These are phyloP conservation scores for Myotis pilosus DNA, from an alignment of 2,797 vertebrate species.

Conservation along the genomic window DNA sequence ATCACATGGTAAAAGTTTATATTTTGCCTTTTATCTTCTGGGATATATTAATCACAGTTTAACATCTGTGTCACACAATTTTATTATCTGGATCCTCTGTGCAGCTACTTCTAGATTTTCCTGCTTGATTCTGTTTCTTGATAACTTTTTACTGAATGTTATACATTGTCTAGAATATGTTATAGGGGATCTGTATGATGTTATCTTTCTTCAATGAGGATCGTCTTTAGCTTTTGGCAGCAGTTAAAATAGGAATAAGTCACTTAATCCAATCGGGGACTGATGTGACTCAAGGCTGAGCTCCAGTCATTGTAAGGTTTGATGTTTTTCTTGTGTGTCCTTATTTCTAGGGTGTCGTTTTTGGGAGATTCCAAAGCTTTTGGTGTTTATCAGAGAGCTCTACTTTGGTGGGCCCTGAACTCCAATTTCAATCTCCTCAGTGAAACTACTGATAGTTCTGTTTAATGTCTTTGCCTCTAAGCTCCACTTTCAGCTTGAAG, in stretches of 20 bases:
- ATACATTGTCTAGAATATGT: not conserved
- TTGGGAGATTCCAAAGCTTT: not conserved
- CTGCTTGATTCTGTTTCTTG: not conserved
- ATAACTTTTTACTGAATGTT: not conserved
- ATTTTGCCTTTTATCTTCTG: conserved; percentile 18
- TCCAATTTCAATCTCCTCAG: not conserved
- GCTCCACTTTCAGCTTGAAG: not conserved
- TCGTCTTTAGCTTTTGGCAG: conserved; percentile 1
- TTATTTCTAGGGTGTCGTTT: not conserved
- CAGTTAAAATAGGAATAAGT: not conserved
- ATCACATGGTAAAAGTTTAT: not conserved
- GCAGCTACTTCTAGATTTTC: not conserved
- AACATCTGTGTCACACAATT: not conserved
- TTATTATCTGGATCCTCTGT: not conserved
- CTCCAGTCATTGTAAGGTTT: not conserved
- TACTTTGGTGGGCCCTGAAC: not conserved
- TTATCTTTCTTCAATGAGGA: not conserved
- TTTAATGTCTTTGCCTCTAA: not conserved
- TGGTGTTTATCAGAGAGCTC: not conserved
- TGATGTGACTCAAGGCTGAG: not conserved
- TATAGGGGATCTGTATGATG: not conserved
- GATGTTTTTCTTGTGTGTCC: not conserved
- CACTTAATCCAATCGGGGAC: conserved; percentile 9
- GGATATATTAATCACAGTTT: not conserved
- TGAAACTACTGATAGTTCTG: not conserved